Evolutionary conservation across 1,140 invertebrate genomes (phyloP).

Genomic region (Solenopsis invicta): DNA sequence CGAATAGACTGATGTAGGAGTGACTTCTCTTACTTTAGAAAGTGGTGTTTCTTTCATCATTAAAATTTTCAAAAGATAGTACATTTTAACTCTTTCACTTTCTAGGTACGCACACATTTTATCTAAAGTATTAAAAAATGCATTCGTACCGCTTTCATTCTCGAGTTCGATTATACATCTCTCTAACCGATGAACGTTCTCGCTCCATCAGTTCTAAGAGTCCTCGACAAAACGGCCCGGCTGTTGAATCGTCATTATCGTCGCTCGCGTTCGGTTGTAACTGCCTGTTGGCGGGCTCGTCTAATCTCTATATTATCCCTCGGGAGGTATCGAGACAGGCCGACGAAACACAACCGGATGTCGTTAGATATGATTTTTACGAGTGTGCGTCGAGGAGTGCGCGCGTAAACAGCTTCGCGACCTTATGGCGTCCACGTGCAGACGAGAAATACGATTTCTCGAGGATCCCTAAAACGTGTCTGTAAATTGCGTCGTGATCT

Average conservation of each 20-base stretch:
- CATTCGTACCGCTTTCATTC: not conserved
- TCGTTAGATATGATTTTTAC: slow-evolving; percentile 78
- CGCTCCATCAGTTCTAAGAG: slow-evolving; percentile 24
- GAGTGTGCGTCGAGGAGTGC: slow-evolving; percentile 56
- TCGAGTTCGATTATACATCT: not conserved
- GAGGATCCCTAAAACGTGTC: not conserved
- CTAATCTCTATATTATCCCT: slow-evolving; percentile 82
- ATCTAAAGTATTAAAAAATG: slow-evolving; percentile 1
- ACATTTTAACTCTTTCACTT: not conserved
- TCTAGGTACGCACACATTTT: not conserved
- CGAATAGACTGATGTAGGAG: not conserved
- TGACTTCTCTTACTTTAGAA: not conserved
- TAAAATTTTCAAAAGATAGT: not conserved
- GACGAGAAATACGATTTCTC: slow-evolving; percentile 38
- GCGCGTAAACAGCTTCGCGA: slow-evolving; percentile 60
- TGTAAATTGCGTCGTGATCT: not conserved
- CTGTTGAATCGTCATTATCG: slow-evolving; percentile 47
- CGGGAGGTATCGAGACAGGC: slow-evolving; percentile 74
- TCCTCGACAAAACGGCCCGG: slow-evolving; percentile 29
- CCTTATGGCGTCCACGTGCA: slow-evolving; percentile 73
- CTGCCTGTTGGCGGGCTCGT: slow-evolving; percentile 66
- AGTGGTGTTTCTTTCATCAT: not conserved
- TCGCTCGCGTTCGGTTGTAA: slow-evolving; percentile 32
- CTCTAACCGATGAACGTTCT: slow-evolving; percentile 7
- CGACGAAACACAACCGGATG: slow-evolving; percentile 78